These are phyloP conservation scores for Mola mola DNA, from an alignment of 2,113 vertebrate species.

Conservation along the genomic window DNA sequence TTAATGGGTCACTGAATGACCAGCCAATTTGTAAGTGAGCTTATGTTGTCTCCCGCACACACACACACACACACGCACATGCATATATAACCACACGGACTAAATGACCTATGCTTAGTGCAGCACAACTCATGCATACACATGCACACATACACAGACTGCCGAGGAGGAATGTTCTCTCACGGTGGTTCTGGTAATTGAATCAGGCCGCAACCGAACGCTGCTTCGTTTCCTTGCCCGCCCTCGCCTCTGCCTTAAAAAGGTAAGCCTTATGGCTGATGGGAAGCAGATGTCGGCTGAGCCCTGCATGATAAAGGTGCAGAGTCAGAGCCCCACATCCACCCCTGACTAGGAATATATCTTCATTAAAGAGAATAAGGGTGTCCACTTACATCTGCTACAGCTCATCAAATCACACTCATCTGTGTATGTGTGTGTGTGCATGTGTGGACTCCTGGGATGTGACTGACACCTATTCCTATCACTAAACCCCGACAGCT, in stretches of 20 bases:
- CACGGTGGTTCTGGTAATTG: slow-evolving; percentile 86
- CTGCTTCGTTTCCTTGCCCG: slow-evolving; percentile 50
- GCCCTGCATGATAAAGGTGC: slow-evolving; percentile 80
- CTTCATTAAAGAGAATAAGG: slow-evolving; percentile 79
- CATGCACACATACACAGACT: slow-evolving; percentile 60
- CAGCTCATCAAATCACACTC: slow-evolving; percentile 79
- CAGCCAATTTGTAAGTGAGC: slow-evolving; percentile 35
- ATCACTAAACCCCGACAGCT: slow-evolving; percentile 78
- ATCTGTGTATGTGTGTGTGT: slow-evolving; percentile 53
- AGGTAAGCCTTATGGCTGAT: slow-evolving; percentile 83
- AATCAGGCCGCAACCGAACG: slow-evolving; percentile 88
- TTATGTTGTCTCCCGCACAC: slow-evolving; percentile 11
- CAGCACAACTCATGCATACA: slow-evolving; percentile 41
- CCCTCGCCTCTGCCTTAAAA: slow-evolving; percentile 74
- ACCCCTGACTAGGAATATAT: slow-evolving; percentile 83
- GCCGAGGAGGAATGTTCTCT: slow-evolving; percentile 84
- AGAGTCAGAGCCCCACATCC: slow-evolving; percentile 77
- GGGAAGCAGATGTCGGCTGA: slow-evolving; percentile 84
- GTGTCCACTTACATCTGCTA: slow-evolving; percentile 76
- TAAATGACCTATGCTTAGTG: slow-evolving; percentile 6
- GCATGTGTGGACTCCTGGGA: slow-evolving; percentile 64
- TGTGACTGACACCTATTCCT: slow-evolving; percentile 80
- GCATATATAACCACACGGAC: slow-evolving; percentile 1
- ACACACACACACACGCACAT: background rate
- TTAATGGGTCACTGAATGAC: slow-evolving; percentile 42